Conservation (phyloP, 2,888 invertebrate species). For the Chloroclystis v-ata region DNA sequence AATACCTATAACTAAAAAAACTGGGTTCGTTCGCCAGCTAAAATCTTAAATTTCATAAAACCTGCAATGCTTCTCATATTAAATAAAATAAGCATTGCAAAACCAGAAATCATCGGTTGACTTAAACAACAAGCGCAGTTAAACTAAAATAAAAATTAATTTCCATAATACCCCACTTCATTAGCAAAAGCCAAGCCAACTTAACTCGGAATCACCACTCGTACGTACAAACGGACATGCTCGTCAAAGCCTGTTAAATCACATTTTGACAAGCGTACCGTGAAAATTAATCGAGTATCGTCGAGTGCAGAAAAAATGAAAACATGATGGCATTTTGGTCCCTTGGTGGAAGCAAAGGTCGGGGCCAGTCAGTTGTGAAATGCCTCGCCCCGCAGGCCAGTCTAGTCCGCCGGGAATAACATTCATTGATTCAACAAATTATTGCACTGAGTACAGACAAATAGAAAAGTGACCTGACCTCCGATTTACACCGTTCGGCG, state of each 20-base stretch:
- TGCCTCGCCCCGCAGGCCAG: slow-evolving; percentile 56
- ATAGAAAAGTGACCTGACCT: too few species aligned
- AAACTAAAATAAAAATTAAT: not conserved
- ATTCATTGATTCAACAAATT: slow-evolving; percentile 17
- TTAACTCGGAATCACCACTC: slow-evolving; percentile 36
- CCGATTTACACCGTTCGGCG: too few species aligned
- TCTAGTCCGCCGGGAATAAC: slow-evolving; percentile 49
- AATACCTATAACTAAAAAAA: too few species aligned
- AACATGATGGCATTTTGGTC: slow-evolving; percentile 74
- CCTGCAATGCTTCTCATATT: too few species aligned
- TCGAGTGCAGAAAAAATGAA: slow-evolving; percentile 67
- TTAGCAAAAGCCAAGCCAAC: slow-evolving; percentile 27
- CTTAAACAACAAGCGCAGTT: not conserved
- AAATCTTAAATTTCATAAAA: too few species aligned
- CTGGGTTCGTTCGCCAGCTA: too few species aligned
- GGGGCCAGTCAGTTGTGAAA: slow-evolving; percentile 71
- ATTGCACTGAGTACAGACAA: not conserved
- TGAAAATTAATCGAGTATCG: slow-evolving; percentile 78
- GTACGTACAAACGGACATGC: slow-evolving; percentile 37
- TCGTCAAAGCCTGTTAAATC: slow-evolving; percentile 76
- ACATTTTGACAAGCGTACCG: slow-evolving; percentile 78
- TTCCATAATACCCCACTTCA: slow-evolving; percentile 14
- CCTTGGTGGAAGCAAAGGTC: slow-evolving; percentile 67
- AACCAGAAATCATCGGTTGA: not conserved
- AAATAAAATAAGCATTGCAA: not conserved